Conservation (phyloP, 2,888 invertebrate genomes). For the Cosmia trapezina region DNA sequence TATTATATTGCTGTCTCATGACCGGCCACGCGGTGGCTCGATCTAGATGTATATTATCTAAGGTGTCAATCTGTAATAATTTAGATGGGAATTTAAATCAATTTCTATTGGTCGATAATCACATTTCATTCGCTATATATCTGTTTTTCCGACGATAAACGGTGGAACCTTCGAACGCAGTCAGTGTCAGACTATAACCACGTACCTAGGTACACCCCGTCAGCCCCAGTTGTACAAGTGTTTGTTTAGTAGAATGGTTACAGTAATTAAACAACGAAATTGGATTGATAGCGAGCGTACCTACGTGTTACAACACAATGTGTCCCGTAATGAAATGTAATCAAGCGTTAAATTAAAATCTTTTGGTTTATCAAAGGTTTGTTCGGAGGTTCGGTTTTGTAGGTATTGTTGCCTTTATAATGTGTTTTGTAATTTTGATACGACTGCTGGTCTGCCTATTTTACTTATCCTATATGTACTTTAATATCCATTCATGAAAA, state of each 20-base stretch:
- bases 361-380: constrained; percentile 72
- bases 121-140: background rate
- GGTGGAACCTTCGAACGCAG: background rate
- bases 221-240: constrained; percentile 52
- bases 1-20: no score
- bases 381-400: constrained; percentile 40
- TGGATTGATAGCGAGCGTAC: constrained; percentile 78
- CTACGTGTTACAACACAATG: constrained; percentile 79
- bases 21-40: no score
- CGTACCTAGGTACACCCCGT: constrained; percentile 22
- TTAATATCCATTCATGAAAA: no score
- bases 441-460: background rate
- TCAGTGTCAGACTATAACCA: constrained; percentile 3
- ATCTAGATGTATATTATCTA: no score
- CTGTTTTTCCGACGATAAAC: background rate
- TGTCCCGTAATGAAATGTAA: constrained; percentile 82
- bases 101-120: background rate
- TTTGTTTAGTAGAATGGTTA: constrained; percentile 77
- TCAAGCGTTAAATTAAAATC: constrained; percentile 83
- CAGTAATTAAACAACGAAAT: constrained; percentile 83
- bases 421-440: constrained; percentile 35
- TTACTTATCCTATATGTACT: no score
- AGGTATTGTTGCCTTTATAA: constrained; percentile 48
- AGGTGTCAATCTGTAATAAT: background rate
- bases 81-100: background rate